These are phyloP conservation scores for Helostoma temminkii DNA, from an alignment of 2,797 vertebrate genomes.

Conservation along the genomic window DNA sequence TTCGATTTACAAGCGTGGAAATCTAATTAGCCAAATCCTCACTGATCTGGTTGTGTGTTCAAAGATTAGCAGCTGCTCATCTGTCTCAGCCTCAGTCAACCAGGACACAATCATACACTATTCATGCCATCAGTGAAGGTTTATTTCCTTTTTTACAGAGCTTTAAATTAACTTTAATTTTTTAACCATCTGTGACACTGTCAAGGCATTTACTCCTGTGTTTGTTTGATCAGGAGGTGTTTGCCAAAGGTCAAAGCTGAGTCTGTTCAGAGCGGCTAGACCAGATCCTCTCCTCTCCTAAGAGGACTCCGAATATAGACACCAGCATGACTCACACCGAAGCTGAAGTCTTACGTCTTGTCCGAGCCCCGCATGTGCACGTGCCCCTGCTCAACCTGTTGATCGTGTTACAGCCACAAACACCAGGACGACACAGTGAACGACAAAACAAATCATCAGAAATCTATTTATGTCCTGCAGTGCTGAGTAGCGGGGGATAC, in stretches of 20 bases:
- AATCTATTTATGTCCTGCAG: not conserved
- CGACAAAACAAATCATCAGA: not conserved
- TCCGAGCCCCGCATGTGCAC: not conserved
- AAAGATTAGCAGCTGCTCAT: slow-evolving; percentile 32
- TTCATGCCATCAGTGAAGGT: not conserved
- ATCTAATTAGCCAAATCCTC: slow-evolving; percentile 62
- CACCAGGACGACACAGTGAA: not conserved
- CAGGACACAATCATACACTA: not conserved
- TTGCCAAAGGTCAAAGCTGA: slow-evolving; percentile 45
- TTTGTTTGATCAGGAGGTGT: slow-evolving; percentile 9
- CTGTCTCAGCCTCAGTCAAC: not conserved
- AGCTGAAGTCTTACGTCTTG: not conserved
- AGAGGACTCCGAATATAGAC: slow-evolving; percentile 36
- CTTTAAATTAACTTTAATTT: not conserved
- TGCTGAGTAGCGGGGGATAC: not conserved
- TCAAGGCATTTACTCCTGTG: not conserved
- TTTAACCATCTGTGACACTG: not conserved
- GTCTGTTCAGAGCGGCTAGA: not conserved
- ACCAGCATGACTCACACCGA: slow-evolving; percentile 16
- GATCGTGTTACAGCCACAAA: not conserved
- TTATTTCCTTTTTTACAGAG: not conserved
- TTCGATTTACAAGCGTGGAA: slow-evolving; percentile 31
- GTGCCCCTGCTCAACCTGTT: not conserved
- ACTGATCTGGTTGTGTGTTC: slow-evolving; percentile 38
- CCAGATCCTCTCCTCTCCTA: slow-evolving; percentile 49